phyloP scores from a whole-genome alignment of 2,113 vertebrate species.

The Pycnonotus jocosus region DNA sequence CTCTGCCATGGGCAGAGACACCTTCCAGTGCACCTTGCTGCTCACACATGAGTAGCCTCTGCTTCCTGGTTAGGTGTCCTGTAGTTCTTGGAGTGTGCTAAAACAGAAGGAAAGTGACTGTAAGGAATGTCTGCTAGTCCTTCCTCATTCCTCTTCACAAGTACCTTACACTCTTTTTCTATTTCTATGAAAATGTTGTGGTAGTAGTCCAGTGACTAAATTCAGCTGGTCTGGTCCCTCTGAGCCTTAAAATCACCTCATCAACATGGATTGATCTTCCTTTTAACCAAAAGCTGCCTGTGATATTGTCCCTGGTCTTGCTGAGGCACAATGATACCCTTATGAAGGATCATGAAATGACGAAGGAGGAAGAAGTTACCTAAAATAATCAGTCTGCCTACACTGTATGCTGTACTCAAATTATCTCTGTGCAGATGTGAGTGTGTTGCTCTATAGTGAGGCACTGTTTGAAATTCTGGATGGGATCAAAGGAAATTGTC shows the following conservation, averaged over 20 bases:
- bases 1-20: background rate
- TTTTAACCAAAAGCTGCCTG: background rate
- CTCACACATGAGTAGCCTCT: rapidly evolving
- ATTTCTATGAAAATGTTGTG: background rate
- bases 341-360: background rate
- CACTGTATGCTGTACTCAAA: background rate
- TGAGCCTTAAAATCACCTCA: background rate
- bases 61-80: background rate
- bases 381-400: background rate
- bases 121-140: background rate
- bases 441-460: background rate
- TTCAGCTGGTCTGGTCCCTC: background rate
- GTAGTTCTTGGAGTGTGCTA: background rate
- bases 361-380: background rate
- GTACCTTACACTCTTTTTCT: background rate
- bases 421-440: background rate
- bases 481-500: background rate
- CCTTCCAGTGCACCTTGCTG: background rate
- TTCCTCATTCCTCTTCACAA: background rate
- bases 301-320: background rate
- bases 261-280: background rate
- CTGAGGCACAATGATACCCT: background rate
- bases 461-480: background rate
- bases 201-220: background rate
- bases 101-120: background rate